Evolutionary conservation across 30 jellyfish, hydroid and myxozoan species (phyloP), one percentile per base, ranked within the genome.

Genomic region (Aurelia aurita complex sp. Pacific): DNA sequence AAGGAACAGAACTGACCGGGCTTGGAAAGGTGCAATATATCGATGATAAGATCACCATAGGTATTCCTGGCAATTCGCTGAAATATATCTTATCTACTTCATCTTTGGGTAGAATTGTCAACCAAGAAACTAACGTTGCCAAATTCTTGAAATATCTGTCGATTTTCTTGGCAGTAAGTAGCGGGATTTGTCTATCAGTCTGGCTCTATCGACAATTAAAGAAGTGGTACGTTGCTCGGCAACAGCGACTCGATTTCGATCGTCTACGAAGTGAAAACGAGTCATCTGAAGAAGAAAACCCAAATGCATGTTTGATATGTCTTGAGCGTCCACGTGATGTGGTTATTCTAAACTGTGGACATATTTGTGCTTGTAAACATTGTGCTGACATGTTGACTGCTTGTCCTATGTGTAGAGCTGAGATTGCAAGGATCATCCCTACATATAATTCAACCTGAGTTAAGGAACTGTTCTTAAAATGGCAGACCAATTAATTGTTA

Each of bases 341-440:
- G 12, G 97, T 92, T n/a, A 81, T 92, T 63, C 73, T 92, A 67
- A 55, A 79, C 79, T 92, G 98, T 87, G 98, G 98, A 3, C 98
- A 92, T 52, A 84, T 92, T 13, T 81, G 96, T 67, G 71, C 80
- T 1, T 92, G 98, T 55, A 67, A 55, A 42, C 61, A 11, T 1
- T 92, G 98, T 72, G 71, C 88, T 33, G 88, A 63, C 10, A 42
- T 33, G 71, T 50, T 92, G 43, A 17, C 76, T 19, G 38, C 36
- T 1, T 92, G 98, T 72, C 98, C 98, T 5, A 83, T 92, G 18
- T 92, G 98, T 51, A 55, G 98, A 77, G 64, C 77, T 73, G 60
- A 40, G 19, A 64, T 92, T 61, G 86, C 57, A 17, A 82, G 75
- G 78, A 63, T 76, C 32, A 89, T 92, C 19, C 98, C 98, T 3